A percentile compares a stretch with the other conserved stretches of the same genome.
Conservation (phyloP, 2,888 invertebrate genomes). For the Pterostichus madidus region DNA sequence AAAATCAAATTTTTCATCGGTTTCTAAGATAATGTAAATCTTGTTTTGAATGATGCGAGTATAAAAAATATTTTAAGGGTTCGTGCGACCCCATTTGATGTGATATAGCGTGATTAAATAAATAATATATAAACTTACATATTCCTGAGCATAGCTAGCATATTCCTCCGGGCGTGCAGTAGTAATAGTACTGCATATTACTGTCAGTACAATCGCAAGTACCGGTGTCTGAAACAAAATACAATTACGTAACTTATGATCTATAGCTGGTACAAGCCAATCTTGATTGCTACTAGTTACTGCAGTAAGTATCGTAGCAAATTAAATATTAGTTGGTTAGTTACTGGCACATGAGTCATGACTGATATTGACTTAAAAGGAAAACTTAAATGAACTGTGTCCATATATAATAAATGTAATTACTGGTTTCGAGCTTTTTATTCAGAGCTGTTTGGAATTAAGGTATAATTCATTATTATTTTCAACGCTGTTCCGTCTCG, state of each 20-base stretch:
- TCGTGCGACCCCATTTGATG: no score
- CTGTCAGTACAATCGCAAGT: constrained; percentile 42
- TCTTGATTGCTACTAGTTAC: constrained; percentile 49
- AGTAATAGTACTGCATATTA: constrained; percentile 54
- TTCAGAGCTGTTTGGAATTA: background rate
- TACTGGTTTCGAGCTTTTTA: background rate
- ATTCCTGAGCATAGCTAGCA: constrained; percentile 61
- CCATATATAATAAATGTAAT: background rate
- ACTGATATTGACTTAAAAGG: constrained; percentile 13
- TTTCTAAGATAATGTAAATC: no score
- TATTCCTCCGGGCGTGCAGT: constrained; percentile 41
- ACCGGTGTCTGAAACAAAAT: constrained; percentile 46
- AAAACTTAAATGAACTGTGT: constrained; percentile 5
- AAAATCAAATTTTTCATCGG: no score
- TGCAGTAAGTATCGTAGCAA: background rate
- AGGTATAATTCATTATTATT: background rate
- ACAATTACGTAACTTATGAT: constrained; percentile 37
- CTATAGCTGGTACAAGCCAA: constrained; percentile 13
- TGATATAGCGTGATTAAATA: constrained; percentile 2
- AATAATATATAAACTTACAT: constrained; percentile 50
- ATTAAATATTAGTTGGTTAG: constrained; percentile 30
- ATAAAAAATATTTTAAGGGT: no score
- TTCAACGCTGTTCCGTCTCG: no score
- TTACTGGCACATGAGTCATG: constrained; percentile 6
- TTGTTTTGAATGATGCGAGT: no score